These are phyloP conservation scores for Bucorvus abyssinicus DNA, from an alignment of 2,797 vertebrate genomes.

Conservation along the genomic window DNA sequence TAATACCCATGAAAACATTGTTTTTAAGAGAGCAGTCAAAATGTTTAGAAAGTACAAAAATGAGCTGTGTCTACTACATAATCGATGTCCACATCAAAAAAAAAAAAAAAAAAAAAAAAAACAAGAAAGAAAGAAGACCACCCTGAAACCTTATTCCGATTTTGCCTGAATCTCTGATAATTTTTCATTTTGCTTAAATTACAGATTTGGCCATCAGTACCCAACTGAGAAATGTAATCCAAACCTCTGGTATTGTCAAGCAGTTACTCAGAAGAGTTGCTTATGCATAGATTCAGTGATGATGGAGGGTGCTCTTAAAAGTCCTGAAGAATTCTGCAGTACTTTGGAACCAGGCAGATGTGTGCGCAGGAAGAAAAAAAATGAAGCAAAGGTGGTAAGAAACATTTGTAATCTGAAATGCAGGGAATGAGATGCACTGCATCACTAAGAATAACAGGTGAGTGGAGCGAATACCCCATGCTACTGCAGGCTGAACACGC, in stretches of 20 bases:
- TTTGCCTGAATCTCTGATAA: neutral
- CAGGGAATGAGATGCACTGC: neutral
- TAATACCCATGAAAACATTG: neutral
- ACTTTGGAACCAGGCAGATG: neutral
- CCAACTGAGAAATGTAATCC: neutral
- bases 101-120: neutral
- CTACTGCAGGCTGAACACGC: neutral
- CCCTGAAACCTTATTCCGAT: neutral
- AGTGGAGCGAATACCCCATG: neutral
- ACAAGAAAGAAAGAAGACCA: neutral
- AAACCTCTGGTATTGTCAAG: neutral
- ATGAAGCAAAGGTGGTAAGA: neutral
- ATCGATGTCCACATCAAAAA: neutral
- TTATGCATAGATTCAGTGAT: neutral
- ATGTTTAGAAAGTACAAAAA: neutral
- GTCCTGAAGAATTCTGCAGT: neutral
- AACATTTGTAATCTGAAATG: neutral
- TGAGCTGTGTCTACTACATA: neutral
- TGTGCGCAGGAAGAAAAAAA: neutral
- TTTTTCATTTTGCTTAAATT: neutral
- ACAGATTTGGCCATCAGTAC: neutral
- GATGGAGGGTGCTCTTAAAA: neutral
- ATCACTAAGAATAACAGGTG: slow-evolving; percentile 29
- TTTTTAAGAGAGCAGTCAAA: neutral
- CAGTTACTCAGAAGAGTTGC: neutral